Base-by-base conservation (phyloP, 1,140 invertebrate species). In the Tetraneura akinire region DNA sequence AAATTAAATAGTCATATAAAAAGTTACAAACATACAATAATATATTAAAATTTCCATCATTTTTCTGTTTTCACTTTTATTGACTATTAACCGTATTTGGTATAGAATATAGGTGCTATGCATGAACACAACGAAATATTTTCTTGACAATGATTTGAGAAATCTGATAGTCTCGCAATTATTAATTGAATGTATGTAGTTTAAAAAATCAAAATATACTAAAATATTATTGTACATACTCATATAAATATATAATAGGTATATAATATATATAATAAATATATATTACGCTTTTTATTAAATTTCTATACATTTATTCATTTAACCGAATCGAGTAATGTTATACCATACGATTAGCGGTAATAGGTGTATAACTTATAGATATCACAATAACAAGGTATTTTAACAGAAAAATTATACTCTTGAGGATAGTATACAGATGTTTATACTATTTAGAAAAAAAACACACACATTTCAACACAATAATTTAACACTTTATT, bases 301-400 rank as follows among this genome's bases (percentile, higher is more conserved):
- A 29, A 49, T 74, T 74, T 74, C 71, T 53, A n/a, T n/a, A 74
- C 71, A 55, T 55, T 74, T 55, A 74, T 74, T 37, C 18, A 16
- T 45, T 74, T 74, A 53, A 74, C 71, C 51, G 37, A 29, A 21
- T 55, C 70, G 29, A 73, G 23, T 32, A 73, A 1, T 6, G 29
- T 74, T 74, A 74, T 55, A 37, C 32, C 8, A 37, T 37, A 55
- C 47, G 21, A 74, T 55, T 74, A 74, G 21, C 18, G 18, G 11
- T 11, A 4, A 37, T 37, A 37, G 32, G 32, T n/a, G n/a, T n/a
- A n/a, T n/a, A n/a, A n/a, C n/a, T n/a, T n/a, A n/a, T n/a, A n/a
- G n/a, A n/a, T n/a, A n/a, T n/a, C n/a, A n/a, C n/a, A n/a, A n/a
- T n/a, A n/a, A n/a, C n/a, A n/a, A n/a, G n/a, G n/a, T n/a, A n/a